Conservation (phyloP, 2,113 vertebrate genomes). For the Dipodomys stephensi region DNA sequence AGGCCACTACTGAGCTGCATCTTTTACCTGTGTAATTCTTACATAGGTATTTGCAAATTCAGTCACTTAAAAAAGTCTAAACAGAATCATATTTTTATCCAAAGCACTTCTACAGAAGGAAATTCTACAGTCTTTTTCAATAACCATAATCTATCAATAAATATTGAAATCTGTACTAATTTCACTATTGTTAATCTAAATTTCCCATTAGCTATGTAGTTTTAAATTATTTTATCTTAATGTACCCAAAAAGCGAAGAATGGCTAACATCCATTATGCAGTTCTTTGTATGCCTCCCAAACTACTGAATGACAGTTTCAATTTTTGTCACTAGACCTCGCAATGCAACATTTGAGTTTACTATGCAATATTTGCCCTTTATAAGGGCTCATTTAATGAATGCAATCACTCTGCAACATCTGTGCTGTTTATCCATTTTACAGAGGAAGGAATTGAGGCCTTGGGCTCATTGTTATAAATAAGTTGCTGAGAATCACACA, state of each 20-base stretch:
- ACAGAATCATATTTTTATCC: conserved; percentile 23
- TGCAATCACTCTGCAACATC: not conserved
- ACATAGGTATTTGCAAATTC: conserved; percentile 21
- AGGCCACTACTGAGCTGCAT: not conserved
- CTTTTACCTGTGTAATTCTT: not conserved
- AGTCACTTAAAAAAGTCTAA: conserved; percentile 47
- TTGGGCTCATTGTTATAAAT: conserved; percentile 2
- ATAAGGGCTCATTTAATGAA: conserved; percentile 20
- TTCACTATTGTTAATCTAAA: conserved; percentile 39
- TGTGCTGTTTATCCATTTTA: conserved; percentile 12
- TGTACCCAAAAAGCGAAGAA: conserved; percentile 27
- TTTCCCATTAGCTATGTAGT: conserved; percentile 35
- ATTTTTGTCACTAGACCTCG: conserved; percentile 20
- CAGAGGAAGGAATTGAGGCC: conserved; percentile 5
- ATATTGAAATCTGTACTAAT: conserved; percentile 27
- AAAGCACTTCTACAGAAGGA: conserved; percentile 36
- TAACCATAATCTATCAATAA: conserved; percentile 19
- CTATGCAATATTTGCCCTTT: conserved; percentile 12
- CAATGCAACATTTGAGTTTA: not conserved
- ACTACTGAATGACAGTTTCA: conserved; percentile 28
- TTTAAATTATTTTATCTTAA: conserved; percentile 55
- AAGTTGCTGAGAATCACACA: conserved; percentile 26
- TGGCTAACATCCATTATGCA: not conserved
- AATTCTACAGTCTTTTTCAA: conserved; percentile 23
- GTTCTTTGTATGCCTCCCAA: not conserved